phyloP scores from a whole-genome alignment of 2,888 invertebrate species.

The Cistogaster globosa region DNA sequence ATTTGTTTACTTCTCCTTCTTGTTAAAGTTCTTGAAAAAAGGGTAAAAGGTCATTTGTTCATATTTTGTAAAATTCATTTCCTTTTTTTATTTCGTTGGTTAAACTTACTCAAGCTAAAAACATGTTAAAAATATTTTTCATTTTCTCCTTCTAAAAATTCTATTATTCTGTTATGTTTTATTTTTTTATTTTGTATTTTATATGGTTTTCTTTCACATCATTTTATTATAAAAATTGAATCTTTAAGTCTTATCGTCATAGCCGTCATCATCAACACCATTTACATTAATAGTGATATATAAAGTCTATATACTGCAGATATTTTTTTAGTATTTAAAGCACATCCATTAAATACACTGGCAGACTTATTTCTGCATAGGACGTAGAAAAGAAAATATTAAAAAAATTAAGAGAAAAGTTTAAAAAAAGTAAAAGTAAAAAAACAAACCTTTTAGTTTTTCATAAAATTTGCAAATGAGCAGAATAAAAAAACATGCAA shows the following conservation, averaged over 20 bases:
- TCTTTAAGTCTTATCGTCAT: conserved; percentile 60
- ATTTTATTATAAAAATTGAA: conserved; percentile 54
- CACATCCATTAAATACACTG: conserved; percentile 56
- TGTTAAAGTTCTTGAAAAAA: conserved; percentile 47
- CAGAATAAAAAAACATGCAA: conserved; percentile 25
- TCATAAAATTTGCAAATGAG: conserved; percentile 65
- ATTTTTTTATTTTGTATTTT: conserved; percentile 24
- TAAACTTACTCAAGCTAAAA: too few relatives aligned
- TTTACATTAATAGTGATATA: conserved; percentile 50
- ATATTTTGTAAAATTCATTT: conserved; percentile 33
- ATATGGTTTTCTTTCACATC: conserved; percentile 35
- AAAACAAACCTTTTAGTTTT: conserved; percentile 59
- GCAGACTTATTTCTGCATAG: not conserved
- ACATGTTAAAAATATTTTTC: not conserved
- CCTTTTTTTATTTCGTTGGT: not conserved
- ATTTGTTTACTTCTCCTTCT: conserved; percentile 16
- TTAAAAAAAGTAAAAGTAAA: conserved; percentile 12
- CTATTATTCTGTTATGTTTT: conserved; percentile 21
- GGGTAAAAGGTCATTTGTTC: conserved; percentile 56
- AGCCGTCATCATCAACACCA: conserved; percentile 61
- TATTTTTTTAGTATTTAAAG: conserved; percentile 39
- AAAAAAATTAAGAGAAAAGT: conserved; percentile 29
- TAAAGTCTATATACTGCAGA: conserved; percentile 62
- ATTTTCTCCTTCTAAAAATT: conserved; percentile 38
- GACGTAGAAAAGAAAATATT: conserved; percentile 26